Percentiles rank a stretch among this genome's conserved stretches.
phyloP scores from a whole-genome alignment of 1,140 invertebrate genomes.

The Drosophila navojoa region DNA sequence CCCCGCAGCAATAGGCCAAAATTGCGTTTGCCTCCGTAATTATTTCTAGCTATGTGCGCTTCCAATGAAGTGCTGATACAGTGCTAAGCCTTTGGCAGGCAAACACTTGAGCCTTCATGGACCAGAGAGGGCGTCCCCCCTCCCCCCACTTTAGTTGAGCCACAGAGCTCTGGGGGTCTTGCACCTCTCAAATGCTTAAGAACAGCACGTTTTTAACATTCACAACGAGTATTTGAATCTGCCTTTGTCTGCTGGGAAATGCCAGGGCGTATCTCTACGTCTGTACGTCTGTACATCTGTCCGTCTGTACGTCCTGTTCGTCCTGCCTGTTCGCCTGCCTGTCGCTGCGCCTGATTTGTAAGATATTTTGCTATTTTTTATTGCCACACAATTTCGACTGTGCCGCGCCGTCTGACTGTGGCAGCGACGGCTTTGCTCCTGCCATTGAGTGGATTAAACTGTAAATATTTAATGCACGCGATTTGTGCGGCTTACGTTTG shows the following conservation, averaged over 20 bases:
- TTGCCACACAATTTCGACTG: slow-evolving; percentile 59
- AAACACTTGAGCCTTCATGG: neutral
- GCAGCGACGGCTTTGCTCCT: slow-evolving; percentile 51
- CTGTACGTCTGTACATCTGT: slow-evolving; percentile 27
- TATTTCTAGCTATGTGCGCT: slow-evolving; percentile 36
- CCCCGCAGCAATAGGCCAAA: slow-evolving; percentile 18
- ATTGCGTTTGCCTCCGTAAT: slow-evolving; percentile 22
- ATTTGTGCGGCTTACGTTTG: slow-evolving; percentile 65
- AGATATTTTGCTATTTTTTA: slow-evolving; percentile 81
- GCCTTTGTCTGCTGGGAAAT: slow-evolving; percentile 51
- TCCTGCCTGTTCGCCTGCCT: slow-evolving; percentile 19
- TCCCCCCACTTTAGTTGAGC: neutral
- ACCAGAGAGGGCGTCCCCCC: neutral
- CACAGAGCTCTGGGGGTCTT: slow-evolving; percentile 13
- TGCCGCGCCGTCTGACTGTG: slow-evolving; percentile 35
- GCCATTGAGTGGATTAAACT: slow-evolving; percentile 79
- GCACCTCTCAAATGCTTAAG: slow-evolving; percentile 33
- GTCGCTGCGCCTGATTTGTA: slow-evolving; percentile 64
- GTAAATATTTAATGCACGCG: slow-evolving; percentile 77
- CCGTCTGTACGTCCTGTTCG: slow-evolving; percentile 22
- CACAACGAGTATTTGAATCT: slow-evolving; percentile 49
- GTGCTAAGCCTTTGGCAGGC: slow-evolving; percentile 40
- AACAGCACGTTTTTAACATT: slow-evolving; percentile 69
- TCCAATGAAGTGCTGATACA: slow-evolving; percentile 49
- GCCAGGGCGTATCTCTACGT: slow-evolving; percentile 38